Evolutionary conservation across 1,140 invertebrate genomes (phyloP).

Genomic region (Apis cerana): DNA sequence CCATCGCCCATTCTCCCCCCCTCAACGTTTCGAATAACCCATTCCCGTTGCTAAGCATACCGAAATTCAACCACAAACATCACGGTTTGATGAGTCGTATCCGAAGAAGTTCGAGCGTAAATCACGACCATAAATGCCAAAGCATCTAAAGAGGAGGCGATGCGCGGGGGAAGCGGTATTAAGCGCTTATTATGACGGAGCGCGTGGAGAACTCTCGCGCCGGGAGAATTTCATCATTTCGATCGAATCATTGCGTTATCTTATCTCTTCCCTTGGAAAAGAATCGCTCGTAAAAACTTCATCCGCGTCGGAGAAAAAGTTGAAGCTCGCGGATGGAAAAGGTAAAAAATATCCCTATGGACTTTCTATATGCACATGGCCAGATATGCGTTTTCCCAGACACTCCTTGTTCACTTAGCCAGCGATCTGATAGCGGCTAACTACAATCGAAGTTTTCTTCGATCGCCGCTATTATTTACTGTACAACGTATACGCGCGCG

Average conservation of each 20-base stretch:
- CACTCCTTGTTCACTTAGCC: constrained; percentile 74
- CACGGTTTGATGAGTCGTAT: background rate
- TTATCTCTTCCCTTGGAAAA: background rate
- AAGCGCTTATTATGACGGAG: background rate
- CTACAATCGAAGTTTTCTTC: constrained; percentile 74
- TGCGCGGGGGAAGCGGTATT: background rate
- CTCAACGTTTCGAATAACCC: background rate
- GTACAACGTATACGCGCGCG: constrained; percentile 62
- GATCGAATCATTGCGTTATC: no score
- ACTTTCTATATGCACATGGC: constrained; percentile 53
- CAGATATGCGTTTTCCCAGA: constrained; percentile 74
- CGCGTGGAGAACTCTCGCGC: constrained; percentile 8
- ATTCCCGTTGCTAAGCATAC: background rate
- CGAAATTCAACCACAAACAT: constrained; percentile 8
- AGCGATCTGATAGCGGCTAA: constrained; percentile 76
- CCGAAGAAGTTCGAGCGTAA: constrained; percentile 19
- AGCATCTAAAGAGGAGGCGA: background rate
- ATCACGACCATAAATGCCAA: constrained; percentile 27
- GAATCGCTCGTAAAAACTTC: constrained; percentile 5
- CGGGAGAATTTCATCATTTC: background rate
- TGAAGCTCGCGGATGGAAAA: background rate
- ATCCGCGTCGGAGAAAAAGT: background rate
- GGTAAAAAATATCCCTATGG: constrained; percentile 6
- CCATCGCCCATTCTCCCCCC: background rate
- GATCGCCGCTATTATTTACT: constrained; percentile 73